These are phyloP conservation scores for Ferrisia virgata DNA, from an alignment of 2,888 invertebrate genomes.

Conservation along the genomic window DNA sequence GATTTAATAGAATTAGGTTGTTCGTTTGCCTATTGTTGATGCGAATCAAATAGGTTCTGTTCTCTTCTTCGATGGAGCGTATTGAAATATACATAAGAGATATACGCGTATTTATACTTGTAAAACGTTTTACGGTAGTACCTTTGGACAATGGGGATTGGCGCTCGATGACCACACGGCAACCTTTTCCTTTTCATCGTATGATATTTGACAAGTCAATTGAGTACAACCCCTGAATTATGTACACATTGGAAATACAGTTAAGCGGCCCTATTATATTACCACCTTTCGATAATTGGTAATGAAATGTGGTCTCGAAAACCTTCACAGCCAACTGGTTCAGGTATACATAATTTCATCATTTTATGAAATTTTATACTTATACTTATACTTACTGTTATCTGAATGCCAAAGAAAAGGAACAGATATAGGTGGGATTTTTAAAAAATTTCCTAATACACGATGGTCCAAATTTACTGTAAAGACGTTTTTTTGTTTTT, in stretches of 20 bases:
- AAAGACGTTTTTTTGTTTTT: background rate
- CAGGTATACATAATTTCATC: too few species aligned
- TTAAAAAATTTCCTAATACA: background rate
- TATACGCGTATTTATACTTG: too few species aligned
- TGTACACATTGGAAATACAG: too few species aligned
- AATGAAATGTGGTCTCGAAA: too few species aligned
- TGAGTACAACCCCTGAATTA: background rate
- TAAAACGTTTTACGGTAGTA: background rate
- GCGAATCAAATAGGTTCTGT: background rate
- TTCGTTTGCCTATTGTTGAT: constrained; percentile 16
- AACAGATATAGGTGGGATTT: background rate
- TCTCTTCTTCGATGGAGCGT: background rate
- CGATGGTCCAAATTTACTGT: background rate
- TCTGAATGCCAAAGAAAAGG: background rate
- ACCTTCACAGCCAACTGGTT: background rate
- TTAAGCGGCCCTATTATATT: background rate
- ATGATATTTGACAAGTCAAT: background rate
- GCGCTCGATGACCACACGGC: background rate
- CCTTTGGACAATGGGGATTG: background rate
- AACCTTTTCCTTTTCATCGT: background rate
- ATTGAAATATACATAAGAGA: background rate
- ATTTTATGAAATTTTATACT: background rate
- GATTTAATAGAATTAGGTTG: constrained; percentile 39
- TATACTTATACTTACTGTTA: too few species aligned
- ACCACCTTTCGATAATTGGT: background rate